These are phyloP conservation scores for Rostratula benghalensis DNA, from an alignment of 2,113 vertebrate genomes.

Conservation along the genomic window DNA sequence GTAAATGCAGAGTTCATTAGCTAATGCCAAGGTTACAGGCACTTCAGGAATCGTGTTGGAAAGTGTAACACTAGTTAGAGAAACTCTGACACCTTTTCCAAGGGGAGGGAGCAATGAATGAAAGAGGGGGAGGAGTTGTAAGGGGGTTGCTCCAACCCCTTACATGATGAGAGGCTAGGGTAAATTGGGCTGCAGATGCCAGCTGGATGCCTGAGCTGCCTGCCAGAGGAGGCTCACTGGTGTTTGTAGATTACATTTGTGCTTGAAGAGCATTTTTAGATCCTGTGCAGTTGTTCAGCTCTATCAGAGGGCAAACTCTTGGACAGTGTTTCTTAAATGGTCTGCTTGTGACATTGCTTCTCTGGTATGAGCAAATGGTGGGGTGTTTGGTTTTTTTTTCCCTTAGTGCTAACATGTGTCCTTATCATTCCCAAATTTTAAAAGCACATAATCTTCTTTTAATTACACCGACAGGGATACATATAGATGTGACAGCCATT, in stretches of 20 bases:
- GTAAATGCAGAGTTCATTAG: background rate
- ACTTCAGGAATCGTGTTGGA: background rate
- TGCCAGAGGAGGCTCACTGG: background rate
- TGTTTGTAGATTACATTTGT: background rate
- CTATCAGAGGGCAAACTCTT: background rate
- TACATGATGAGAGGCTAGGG: background rate
- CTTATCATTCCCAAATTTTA: background rate
- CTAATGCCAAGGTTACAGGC: background rate
- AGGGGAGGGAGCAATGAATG: background rate
- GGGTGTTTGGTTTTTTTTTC: background rate
- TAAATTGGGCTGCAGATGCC: background rate
- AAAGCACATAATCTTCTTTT: background rate
- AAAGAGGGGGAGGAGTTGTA: background rate
- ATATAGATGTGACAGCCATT: background rate
- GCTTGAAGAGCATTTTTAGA: slow-evolving; percentile 39
- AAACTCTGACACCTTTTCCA: background rate
- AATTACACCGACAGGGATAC: background rate
- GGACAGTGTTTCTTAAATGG: background rate
- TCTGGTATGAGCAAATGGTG: background rate
- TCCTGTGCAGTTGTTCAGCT: slow-evolving; percentile 6
- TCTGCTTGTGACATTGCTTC: background rate
- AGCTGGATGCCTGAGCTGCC: slow-evolving; percentile 34
- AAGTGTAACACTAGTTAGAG: background rate
- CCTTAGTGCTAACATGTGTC: background rate
- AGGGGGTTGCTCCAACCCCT: background rate